These are phyloP conservation scores for Euschistus heros DNA, from an alignment of 1,140 invertebrate genomes.

Conservation along the genomic window DNA sequence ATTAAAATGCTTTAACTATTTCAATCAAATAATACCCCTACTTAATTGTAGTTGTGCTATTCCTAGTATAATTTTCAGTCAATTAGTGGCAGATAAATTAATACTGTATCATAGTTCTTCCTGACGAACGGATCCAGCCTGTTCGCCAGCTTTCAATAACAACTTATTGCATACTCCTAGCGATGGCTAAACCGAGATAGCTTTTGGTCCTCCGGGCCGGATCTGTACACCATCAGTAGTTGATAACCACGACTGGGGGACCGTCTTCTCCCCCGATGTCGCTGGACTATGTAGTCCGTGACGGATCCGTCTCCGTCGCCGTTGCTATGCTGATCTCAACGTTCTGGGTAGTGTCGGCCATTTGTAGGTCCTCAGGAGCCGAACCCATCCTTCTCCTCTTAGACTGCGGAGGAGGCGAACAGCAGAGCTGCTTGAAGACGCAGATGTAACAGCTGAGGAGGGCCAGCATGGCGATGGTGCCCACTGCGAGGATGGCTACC, in stretches of 20 bases:
- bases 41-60: too few species aligned
- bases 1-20: too few species aligned
- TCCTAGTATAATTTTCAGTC: too few species aligned
- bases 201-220: too few species aligned
- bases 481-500: slow-evolving; percentile 42
- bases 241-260: background rate
- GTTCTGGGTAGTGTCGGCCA: slow-evolving; percentile 42
- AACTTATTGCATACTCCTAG: too few species aligned
- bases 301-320: slow-evolving; percentile 34
- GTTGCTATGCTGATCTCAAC: slow-evolving; percentile 27
- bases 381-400: slow-evolving; percentile 32
- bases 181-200: too few species aligned
- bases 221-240: background rate
- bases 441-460: slow-evolving; percentile 44
- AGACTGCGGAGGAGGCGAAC: slow-evolving; percentile 28
- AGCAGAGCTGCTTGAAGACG: slow-evolving; percentile 42
- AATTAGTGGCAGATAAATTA: too few species aligned
- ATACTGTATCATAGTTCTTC: too few species aligned
- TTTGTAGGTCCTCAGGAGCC: slow-evolving; percentile 37
- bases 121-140: too few species aligned
- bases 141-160: too few species aligned
- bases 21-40: too few species aligned
- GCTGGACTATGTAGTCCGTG: slow-evolving; percentile 4
- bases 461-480: slow-evolving; percentile 40
- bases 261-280: slow-evolving; percentile 7